Percentiles rank a stretch among this genome's conserved stretches.
These are phyloP conservation scores for Drosophila longiperda DNA, from an alignment of 2,888 invertebrate genomes.

Conservation along the genomic window DNA sequence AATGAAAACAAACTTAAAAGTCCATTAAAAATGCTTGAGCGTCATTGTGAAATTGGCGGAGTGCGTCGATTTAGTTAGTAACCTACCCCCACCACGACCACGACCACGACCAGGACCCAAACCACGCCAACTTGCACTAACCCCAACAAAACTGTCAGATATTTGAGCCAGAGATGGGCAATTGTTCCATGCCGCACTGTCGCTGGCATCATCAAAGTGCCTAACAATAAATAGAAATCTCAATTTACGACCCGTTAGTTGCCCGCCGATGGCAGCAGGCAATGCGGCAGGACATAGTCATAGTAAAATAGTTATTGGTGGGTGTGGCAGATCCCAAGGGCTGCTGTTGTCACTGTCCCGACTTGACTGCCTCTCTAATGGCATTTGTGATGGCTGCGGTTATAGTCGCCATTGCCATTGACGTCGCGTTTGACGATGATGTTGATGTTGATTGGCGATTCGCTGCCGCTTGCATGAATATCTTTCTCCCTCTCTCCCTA, in stretches of 20 bases:
- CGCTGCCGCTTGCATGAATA: constrained; percentile 62
- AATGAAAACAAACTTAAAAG: constrained; percentile 78
- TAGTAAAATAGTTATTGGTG: constrained; percentile 45
- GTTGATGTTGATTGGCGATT: constrained; percentile 79
- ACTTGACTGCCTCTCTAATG: constrained; percentile 69
- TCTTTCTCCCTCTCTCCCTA: not conserved
- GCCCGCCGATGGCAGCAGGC: constrained; percentile 26
- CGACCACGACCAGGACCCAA: not conserved
- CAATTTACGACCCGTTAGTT: constrained; percentile 78
- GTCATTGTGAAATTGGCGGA: constrained; percentile 71
- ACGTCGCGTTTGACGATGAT: constrained; percentile 68
- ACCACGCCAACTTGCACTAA: too few relatives aligned
- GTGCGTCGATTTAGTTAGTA: constrained; percentile 62
- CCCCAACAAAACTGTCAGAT: constrained; percentile 24
- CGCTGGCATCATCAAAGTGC: constrained; percentile 53
- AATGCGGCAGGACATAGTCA: constrained; percentile 1
- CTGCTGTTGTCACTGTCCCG: constrained; percentile 7
- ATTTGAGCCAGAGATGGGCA: constrained; percentile 39
- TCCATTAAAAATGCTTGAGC: constrained; percentile 80
- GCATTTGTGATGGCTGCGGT: constrained; percentile 78
- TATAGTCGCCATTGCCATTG: constrained; percentile 60
- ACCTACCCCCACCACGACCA: constrained; percentile 24
- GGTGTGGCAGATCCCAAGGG: not conserved
- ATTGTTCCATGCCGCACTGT: constrained; percentile 11
- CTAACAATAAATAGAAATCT: constrained; percentile 79